Evolutionary conservation across 2,888 invertebrate species (phyloP).

Genomic region (Lucinisca nassula): DNA sequence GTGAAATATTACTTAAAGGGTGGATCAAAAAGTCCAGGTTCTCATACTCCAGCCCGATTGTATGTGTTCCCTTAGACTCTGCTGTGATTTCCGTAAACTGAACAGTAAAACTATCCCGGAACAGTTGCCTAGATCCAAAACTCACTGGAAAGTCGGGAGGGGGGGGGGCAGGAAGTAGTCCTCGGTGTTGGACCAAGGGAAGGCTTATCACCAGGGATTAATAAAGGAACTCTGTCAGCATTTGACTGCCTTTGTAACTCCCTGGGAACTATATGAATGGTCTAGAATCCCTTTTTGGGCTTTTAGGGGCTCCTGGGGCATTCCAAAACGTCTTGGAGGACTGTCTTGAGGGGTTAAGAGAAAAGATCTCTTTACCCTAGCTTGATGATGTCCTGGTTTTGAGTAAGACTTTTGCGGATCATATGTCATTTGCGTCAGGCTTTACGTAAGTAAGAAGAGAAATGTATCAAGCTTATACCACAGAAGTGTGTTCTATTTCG

Average conservation of each 20-base stretch:
- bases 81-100: slow-evolving; percentile 56
- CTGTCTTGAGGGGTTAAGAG: slow-evolving; percentile 40
- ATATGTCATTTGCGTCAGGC: slow-evolving; percentile 61
- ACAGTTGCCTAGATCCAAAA: slow-evolving; percentile 56
- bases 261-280: slow-evolving; percentile 66
- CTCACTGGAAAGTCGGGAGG: slow-evolving; percentile 54
- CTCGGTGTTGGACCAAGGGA: slow-evolving; percentile 62
- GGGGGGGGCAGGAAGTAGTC: slow-evolving; percentile 60
- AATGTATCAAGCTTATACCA: slow-evolving; percentile 60
- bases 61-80: slow-evolving; percentile 65
- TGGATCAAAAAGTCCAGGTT: slow-evolving; percentile 55
- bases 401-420: slow-evolving; percentile 59
- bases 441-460: slow-evolving; percentile 41
- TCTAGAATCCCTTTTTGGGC: slow-evolving; percentile 60
- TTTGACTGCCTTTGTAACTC: slow-evolving; percentile 64
- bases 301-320: slow-evolving; percentile 56
- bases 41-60: slow-evolving; percentile 57
- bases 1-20: slow-evolving; percentile 67
- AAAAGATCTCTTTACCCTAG: slow-evolving; percentile 58
- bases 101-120: slow-evolving; percentile 54
- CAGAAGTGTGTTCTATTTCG: slow-evolving; percentile 64
- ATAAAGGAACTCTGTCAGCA: slow-evolving; percentile 42
- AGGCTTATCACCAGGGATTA: slow-evolving; percentile 70
- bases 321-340: slow-evolving; percentile 63
- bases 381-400: slow-evolving; percentile 67